phyloP scores from a whole-genome alignment of 2,113 vertebrate genomes.

The Podilymbus podiceps region DNA sequence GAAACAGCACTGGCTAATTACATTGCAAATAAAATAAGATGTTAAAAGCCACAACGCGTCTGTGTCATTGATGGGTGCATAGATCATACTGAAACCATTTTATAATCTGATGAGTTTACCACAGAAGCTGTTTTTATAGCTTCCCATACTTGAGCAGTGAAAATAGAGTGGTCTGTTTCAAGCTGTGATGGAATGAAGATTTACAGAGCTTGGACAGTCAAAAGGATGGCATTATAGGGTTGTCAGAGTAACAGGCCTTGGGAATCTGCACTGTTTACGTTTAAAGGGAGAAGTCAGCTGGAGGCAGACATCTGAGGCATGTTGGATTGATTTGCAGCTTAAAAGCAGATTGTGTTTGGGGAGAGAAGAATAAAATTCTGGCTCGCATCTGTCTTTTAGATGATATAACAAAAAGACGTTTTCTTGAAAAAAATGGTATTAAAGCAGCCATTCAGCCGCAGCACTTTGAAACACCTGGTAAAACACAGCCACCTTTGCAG shows the following conservation, averaged over 20 bases:
- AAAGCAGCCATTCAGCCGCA: neutral
- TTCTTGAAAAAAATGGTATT: neutral
- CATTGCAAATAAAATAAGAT: neutral
- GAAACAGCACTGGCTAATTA: neutral
- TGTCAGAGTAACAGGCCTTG: constrained; percentile 51
- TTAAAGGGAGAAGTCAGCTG: constrained; percentile 51
- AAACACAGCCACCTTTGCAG: neutral
- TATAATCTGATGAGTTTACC: neutral
- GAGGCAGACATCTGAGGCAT: constrained; percentile 52
- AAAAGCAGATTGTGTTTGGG: constrained; percentile 41
- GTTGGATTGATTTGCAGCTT: constrained; percentile 57
- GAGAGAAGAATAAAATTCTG: constrained; percentile 19
- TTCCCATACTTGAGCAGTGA: neutral
- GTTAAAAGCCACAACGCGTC: neutral
- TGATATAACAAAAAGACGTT: neutral
- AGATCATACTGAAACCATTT: neutral
- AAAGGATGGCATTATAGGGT: constrained; percentile 36
- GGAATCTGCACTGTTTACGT: constrained; percentile 39
- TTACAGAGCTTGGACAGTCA: constrained; percentile 18
- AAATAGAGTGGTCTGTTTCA: neutral
- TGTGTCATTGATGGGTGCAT: neutral
- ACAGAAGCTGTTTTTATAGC: neutral
- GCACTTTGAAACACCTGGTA: neutral
- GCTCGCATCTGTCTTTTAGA: neutral
- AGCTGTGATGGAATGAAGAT: constrained; percentile 48